phyloP scores from a whole-genome alignment of 2,888 invertebrate genomes.

The Cheilosia vulpina region DNA sequence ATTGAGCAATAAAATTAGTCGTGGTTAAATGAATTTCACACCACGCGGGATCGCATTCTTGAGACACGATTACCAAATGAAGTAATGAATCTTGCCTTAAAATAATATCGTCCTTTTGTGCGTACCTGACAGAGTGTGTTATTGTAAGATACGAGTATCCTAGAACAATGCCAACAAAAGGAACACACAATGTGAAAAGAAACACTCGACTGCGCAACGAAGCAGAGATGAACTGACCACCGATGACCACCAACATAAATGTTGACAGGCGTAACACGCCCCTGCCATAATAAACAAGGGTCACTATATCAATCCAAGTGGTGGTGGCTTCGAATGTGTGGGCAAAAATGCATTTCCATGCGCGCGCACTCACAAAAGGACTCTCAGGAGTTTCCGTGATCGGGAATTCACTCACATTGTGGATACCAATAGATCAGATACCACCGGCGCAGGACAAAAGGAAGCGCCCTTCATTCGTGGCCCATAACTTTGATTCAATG shows the following conservation, averaged over 20 bases:
- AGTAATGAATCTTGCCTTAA: slow-evolving; percentile 80
- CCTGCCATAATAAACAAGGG: slow-evolving; percentile 82
- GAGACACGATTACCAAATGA: slow-evolving; percentile 76
- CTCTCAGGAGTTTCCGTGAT: slow-evolving; percentile 63
- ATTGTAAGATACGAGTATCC: slow-evolving; percentile 55
- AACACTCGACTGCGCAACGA: slow-evolving; percentile 52
- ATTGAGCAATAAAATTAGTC: slow-evolving; percentile 84
- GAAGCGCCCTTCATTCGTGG: slow-evolving; percentile 62
- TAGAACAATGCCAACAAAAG: slow-evolving; percentile 68
- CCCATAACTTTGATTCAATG: slow-evolving; percentile 69
- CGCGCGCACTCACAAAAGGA: slow-evolving; percentile 55
- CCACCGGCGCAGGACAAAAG: slow-evolving; percentile 61
- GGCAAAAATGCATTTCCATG: slow-evolving; percentile 60
- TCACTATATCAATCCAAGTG: slow-evolving; percentile 77
- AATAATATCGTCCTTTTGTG: slow-evolving; percentile 69
- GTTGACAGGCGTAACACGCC: slow-evolving; percentile 84
- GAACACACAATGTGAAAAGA: slow-evolving; percentile 66
- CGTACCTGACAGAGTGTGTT: slow-evolving; percentile 68
- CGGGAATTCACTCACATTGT: slow-evolving; percentile 43
- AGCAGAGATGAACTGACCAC: slow-evolving; percentile 55
- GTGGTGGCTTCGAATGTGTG: slow-evolving; percentile 40
- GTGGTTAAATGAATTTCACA: slow-evolving; percentile 82
- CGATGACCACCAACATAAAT: slow-evolving; percentile 83
- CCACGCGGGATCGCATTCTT: slow-evolving; percentile 60
- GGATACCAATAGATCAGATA: slow-evolving; percentile 22